Conservation (phyloP, 1,140 invertebrate genomes). For the Brachionus sp. region DNA sequence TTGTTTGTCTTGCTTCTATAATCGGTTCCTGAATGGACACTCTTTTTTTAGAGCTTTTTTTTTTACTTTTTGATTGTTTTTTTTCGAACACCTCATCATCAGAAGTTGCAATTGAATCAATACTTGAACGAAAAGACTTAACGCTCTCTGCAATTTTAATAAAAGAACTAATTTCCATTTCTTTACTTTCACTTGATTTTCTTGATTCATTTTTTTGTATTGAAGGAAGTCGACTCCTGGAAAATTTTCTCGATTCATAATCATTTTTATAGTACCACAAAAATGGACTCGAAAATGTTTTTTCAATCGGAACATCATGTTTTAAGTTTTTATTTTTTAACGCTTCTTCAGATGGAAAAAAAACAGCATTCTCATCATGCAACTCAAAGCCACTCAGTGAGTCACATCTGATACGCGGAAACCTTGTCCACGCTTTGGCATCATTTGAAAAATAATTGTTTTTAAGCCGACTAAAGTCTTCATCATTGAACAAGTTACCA, state of each 20-base stretch:
- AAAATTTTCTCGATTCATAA: neutral
- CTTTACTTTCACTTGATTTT: neutral
- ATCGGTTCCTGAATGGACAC: neutral
- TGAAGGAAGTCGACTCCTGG: neutral
- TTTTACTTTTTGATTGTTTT: neutral
- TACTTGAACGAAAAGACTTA: neutral
- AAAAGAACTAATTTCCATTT: neutral
- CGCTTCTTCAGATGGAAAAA: neutral
- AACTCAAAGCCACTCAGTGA: neutral
- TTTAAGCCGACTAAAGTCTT: neutral
- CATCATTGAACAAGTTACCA: neutral
- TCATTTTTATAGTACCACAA: slow-evolving; percentile 13
- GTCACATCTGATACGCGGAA: neutral
- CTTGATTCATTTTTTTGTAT: neutral
- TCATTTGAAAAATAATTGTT: neutral
- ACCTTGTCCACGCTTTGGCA: neutral
- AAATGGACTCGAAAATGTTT: neutral
- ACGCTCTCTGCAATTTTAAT: neutral
- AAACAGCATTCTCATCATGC: neutral
- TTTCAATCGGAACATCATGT: neutral
- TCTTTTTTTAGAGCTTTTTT: neutral
- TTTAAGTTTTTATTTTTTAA: neutral
- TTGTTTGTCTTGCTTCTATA: neutral
- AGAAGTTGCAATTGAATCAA: neutral
- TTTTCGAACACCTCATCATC: neutral